Evolutionary conservation across 37 sponge, comb jelly and placozoan species (phyloP).

Genomic region (Halichondria panicea): DNA sequence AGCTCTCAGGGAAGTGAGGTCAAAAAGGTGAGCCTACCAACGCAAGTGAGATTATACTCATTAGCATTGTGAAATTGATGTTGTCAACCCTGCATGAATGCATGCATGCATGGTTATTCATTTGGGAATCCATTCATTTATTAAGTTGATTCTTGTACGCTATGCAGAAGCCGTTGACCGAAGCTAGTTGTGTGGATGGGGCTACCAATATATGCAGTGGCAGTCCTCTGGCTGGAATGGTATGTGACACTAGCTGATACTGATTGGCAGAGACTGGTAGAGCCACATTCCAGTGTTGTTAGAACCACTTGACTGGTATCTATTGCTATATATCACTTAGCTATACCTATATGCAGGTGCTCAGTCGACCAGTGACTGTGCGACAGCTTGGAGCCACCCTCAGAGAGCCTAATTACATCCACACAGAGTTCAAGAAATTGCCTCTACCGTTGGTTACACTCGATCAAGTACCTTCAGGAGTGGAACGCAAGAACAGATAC

Average conservation of each 20-base stretch:
- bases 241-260: not conserved
- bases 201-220: not conserved
- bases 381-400: slow-evolving; percentile 69
- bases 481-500: slow-evolving; percentile 87
- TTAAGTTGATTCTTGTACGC: too few species aligned
- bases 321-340: not conserved
- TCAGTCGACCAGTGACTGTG: slow-evolving; percentile 67
- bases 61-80: not conserved
- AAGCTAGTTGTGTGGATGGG: not conserved
- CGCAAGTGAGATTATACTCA: not conserved
- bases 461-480: slow-evolving; percentile 74
- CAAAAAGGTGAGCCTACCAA: too few species aligned
- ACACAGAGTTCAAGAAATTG: slow-evolving; percentile 75
- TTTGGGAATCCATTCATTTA: too few species aligned
- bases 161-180: too few species aligned
- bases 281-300: not conserved
- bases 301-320: not conserved
- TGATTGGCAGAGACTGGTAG: not conserved
- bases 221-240: slow-evolving; percentile 19
- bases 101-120: too few species aligned
- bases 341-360: slow-evolving; percentile 32
- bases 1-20: too few species aligned
- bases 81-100: not conserved
- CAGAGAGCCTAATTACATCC: slow-evolving; percentile 61
- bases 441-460: slow-evolving; percentile 50